Evolutionary conservation across 2,888 invertebrate genomes (phyloP), one percentile per base, ranked within the genome.

Genomic region (Drosophila neutralis): DNA sequence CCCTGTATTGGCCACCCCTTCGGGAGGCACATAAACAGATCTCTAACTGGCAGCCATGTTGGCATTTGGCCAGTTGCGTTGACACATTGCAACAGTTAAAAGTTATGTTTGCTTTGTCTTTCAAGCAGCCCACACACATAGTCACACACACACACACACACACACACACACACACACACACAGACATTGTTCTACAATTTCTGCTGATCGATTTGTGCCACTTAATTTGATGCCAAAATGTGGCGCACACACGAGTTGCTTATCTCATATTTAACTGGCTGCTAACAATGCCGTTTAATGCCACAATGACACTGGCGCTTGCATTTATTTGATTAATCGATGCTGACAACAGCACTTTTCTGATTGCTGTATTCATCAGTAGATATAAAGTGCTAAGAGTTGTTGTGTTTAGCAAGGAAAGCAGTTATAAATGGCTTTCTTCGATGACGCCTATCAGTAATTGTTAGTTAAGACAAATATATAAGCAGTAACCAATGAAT

Each of bases 181-280:
- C 49, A 45, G 38, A 57, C 42, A 33, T 68, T 64, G 59, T 71
- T 62, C 61, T 54, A 51, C 45, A 29, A 49, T 70, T 31, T 15
- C 40, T 54, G 54, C 29, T 89, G 88, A 89, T 85, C 89, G 89
- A 87, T 85, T 78, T 89, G 82, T 87, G 85, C 61, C 69, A 76
- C 71, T 83, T 84, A 89, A 84, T 87, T 84, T 84, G 83, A 66
- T 76, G 80, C 64, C 72, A 77, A 80, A 80, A 76, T 77, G 60
- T 66, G 78, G 78, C 77, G 58, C 68, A 64, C 61, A 76, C 76
- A 77, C 70, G 76, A 78, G 52, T 63, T 76, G 64, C 63, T 56
- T 67, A 65, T 83, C 76, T 76, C 79, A 82, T 76, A 79, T 80
- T 78, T 83, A 67, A 58, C 57, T 40, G 73, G 54, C 71, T 56